Evolutionary conservation across 1,140 invertebrate genomes (phyloP).

Genomic region (Dendroctonus ponderosae): DNA sequence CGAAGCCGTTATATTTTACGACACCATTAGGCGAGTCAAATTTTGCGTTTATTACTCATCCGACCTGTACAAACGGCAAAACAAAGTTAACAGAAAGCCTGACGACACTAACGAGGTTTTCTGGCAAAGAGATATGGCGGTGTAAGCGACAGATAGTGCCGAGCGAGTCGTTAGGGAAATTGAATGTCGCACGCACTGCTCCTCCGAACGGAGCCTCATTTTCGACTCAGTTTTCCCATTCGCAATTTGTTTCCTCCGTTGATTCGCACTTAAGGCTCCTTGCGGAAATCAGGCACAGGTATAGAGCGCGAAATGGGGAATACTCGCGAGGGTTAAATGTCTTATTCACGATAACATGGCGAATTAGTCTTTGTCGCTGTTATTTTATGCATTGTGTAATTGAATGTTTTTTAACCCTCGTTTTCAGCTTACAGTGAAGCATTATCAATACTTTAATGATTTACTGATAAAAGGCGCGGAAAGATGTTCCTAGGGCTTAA

Average conservation of each 20-base stretch:
- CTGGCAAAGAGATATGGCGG: constrained; percentile 21
- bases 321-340: constrained; percentile 16
- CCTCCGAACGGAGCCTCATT: constrained; percentile 20
- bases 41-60: neutral
- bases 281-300: constrained; percentile 29
- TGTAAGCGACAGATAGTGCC: constrained; percentile 22
- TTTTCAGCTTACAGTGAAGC: no score
- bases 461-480: no score
- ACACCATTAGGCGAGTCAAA: no score
- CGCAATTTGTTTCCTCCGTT: constrained; percentile 30
- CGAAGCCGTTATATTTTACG: no score
- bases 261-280: constrained; percentile 23
- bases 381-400: constrained; percentile 1
- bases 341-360: constrained; percentile 19
- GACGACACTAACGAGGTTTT: constrained; percentile 28
- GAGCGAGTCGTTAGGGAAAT: constrained; percentile 29
- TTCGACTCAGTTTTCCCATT: constrained; percentile 31
- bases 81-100: constrained; percentile 7
- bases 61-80: constrained; percentile 6
- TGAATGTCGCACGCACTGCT: constrained; percentile 32
- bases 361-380: constrained; percentile 12
- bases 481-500: no score
- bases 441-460: no score
- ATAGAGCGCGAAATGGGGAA: constrained; percentile 9
- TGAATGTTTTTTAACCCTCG: no score